Percentiles rank a stretch among this genome's conserved stretches.
Evolutionary conservation across 2,888 invertebrate species (phyloP).

Genomic region (Nematopogon swammerdamellus): DNA sequence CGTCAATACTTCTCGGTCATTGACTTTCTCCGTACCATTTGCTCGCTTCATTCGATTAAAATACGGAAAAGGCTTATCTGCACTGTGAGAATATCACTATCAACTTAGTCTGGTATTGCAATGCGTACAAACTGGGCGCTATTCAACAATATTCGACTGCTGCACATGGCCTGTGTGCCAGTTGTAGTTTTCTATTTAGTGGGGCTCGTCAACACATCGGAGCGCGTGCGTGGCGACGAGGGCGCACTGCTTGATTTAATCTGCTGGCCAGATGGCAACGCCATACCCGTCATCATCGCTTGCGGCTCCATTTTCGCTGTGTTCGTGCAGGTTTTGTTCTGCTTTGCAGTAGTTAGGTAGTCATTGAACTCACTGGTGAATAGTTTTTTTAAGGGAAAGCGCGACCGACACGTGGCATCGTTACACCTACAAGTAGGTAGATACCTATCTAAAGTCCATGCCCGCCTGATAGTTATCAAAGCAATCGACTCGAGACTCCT

Average conservation of each 20-base stretch:
- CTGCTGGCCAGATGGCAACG: slow-evolving; percentile 49
- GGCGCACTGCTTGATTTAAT: slow-evolving; percentile 40
- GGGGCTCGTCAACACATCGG: slow-evolving; percentile 45
- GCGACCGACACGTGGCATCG: no score
- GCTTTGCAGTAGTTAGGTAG: neutral
- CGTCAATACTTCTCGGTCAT: no score
- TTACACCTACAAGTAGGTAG: no score
- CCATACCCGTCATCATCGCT: slow-evolving; percentile 43
- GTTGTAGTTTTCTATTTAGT: slow-evolving; percentile 44
- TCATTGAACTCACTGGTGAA: neutral
- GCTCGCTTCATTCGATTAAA: no score
- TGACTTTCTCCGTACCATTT: no score
- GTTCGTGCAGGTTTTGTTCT: slow-evolving; percentile 37
- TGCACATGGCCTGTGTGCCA: slow-evolving; percentile 46
- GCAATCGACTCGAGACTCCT: no score
- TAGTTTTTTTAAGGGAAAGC: neutral
- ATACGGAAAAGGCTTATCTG: no score
- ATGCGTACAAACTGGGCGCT: slow-evolving; percentile 44
- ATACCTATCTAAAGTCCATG: no score
- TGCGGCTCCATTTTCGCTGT: slow-evolving; percentile 39
- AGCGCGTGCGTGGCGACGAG: slow-evolving; percentile 43
- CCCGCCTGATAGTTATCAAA: no score
- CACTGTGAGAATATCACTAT: no score
- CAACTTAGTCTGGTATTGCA: no score
- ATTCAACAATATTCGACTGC: slow-evolving; percentile 44